A percentile compares a stretch with the other conserved stretches of the same genome.
Conservation (phyloP, 1,140 invertebrate species). For the Sycophaga agraensis region DNA sequence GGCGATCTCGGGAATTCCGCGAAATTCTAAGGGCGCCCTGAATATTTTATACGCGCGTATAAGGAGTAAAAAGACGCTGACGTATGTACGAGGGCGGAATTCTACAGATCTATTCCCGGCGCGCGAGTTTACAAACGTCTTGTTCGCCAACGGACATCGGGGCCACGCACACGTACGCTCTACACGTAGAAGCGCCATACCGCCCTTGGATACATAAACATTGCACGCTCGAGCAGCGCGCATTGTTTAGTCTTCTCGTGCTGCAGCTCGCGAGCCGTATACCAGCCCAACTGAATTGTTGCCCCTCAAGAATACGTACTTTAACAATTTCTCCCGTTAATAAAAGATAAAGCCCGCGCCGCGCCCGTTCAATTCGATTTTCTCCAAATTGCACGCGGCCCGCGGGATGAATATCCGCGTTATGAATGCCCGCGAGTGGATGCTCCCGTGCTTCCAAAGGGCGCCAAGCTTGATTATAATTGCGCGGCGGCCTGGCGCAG, state of each 20-base stretch:
- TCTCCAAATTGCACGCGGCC: no score
- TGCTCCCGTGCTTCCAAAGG: neutral
- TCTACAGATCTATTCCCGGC: conserved; percentile 5
- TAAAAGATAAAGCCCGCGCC: no score
- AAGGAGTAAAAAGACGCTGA: no score
- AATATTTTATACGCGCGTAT: no score
- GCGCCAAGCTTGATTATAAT: neutral
- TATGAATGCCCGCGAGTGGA: neutral
- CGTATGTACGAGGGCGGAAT: neutral
- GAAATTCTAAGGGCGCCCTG: no score
- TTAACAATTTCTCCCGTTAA: no score
- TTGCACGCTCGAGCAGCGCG: neutral
- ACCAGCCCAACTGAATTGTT: no score
- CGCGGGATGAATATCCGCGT: neutral
- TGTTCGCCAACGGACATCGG: neutral
- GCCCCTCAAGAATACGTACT: no score
- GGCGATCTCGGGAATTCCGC: no score
- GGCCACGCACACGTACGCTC: neutral
- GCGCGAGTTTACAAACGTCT: conserved; percentile 15
- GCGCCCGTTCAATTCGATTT: no score
- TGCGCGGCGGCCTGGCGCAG: neutral
- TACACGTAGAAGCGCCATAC: neutral
- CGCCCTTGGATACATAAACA: conserved; percentile 12
- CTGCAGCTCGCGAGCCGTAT: no score
- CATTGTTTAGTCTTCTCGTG: conserved; percentile 17